Evolutionary conservation across 2,797 vertebrate genomes (phyloP), one percentile per base, ranked within the genome.

Genomic region (Siniperca scherzeri): DNA sequence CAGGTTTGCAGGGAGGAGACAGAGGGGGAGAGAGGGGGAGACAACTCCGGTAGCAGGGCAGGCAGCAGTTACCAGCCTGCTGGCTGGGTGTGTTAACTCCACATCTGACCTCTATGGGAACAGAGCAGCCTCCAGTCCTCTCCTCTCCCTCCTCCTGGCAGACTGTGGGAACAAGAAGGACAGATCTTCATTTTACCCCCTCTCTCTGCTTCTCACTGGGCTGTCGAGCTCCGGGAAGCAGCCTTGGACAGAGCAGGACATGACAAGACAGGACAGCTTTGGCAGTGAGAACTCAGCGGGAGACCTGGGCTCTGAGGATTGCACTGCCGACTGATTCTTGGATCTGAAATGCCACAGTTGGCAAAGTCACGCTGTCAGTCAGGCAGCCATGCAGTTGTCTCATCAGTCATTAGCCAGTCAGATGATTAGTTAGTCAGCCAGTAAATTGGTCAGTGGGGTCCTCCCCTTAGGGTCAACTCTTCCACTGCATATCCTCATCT

Each of bases 31-130:
- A 75, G 78, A 36, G 33, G 57, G 84, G 71, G 81, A 77, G 84
- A 89, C 70, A 83, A 85, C 86, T 89, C 82, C 74, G 48, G 92
- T 89, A 85, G 90, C 88, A 87, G 86, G 76, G 82, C 83, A 88
- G 88, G 83, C 91, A 82, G 92, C 84, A 87, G 86, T 88, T 82
- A 90, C 81, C 90, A 87, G 85, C 75, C 86, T 89, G 89, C 85
- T 89, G 86, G 91, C 87, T 80, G 86, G 89, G 88, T 92, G 91
- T 90, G 91, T 94, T 90, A 88, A 92, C 89, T 93, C 91, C 79
- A 92, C 86, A 93, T 93, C 92, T 95, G 94, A 94, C 93, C 92
- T 94, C 90, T 87, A 87, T 93, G 92, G 91, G 92, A 95, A 89
- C 87, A 86, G 84, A 90, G 81, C 82, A 88, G 84, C 83, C 87